A percentile compares a stretch with the other conserved stretches of the same genome.
Conservation (phyloP, 64 coral and sea anemone species). For the Catalaphyllia jardinei region DNA sequence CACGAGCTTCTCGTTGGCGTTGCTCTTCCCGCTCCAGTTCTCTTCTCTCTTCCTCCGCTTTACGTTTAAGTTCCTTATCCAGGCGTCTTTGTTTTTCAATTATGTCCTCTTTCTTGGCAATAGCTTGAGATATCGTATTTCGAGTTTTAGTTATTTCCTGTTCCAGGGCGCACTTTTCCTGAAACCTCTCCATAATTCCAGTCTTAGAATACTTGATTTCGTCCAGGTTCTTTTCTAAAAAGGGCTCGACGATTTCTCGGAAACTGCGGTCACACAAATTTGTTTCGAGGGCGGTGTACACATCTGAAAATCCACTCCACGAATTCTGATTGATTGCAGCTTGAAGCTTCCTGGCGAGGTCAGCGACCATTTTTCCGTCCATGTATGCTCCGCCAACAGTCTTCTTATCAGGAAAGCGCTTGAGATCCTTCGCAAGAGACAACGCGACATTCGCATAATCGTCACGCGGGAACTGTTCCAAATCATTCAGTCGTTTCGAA, state of each 20-base stretch:
- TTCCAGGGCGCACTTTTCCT: conserved; percentile 30
- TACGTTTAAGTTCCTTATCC: not conserved
- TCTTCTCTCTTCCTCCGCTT: conserved; percentile 31
- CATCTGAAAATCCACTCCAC: conserved; percentile 46
- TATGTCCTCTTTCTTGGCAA: conserved; percentile 35
- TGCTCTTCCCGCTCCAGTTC: conserved; percentile 23
- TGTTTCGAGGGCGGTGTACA: conserved; percentile 27
- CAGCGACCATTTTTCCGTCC: conserved; percentile 51
- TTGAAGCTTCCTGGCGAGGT: conserved; percentile 12
- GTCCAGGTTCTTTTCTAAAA: not conserved
- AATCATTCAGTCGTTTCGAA: conserved; percentile 18
- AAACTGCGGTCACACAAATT: conserved; percentile 36
- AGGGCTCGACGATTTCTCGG: conserved; percentile 9
- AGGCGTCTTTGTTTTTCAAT: conserved; percentile 6
- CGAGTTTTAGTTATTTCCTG: not conserved
- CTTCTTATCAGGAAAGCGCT: conserved; percentile 47
- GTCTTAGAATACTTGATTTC: not conserved
- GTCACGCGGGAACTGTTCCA: not conserved
- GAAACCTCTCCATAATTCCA: not conserved
- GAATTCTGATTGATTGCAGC: conserved; percentile 61
- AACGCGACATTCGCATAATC: conserved; percentile 30
- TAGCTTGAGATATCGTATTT: not conserved
- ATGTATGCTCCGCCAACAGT: conserved; percentile 53
- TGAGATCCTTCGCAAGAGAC: conserved; percentile 47
- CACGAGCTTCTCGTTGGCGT: not conserved